Conservation (phyloP, 2,113 vertebrate genomes). For the Myrmecobius fasciatus region DNA sequence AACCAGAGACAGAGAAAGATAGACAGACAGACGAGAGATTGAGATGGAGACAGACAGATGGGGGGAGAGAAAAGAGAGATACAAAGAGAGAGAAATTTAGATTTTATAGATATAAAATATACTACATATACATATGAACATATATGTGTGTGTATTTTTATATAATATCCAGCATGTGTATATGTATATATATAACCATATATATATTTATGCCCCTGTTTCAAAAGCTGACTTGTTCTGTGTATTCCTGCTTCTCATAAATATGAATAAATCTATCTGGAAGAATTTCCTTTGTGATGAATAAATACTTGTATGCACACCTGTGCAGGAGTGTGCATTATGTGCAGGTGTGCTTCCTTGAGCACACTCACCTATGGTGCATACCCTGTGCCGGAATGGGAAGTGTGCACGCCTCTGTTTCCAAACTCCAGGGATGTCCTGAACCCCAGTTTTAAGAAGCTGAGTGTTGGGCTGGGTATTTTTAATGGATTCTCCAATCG, state of each 20-base stretch:
- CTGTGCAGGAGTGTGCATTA: not conserved
- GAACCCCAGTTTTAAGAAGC: too few species aligned
- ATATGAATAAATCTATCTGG: not conserved
- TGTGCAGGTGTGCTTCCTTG: not conserved
- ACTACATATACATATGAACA: too few species aligned
- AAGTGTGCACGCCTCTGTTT: too few species aligned
- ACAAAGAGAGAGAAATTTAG: not conserved
- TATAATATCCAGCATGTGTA: too few species aligned
- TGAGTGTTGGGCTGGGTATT: too few species aligned
- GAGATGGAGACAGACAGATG: too few species aligned
- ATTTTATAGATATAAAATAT: not conserved
- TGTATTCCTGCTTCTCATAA: not conserved
- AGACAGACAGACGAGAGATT: too few species aligned
- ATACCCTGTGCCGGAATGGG: not conserved
- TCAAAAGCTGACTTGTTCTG: not conserved
- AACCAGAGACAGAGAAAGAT: too few species aligned
- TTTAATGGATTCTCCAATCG: fast-evolving
- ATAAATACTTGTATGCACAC: not conserved
- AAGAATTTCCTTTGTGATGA: not conserved
- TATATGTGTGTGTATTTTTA: too few species aligned
- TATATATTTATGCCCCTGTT: not conserved
- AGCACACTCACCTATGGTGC: not conserved
- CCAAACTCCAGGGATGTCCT: not conserved
- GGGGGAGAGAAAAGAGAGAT: too few species aligned
- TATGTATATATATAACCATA: too few species aligned